Conservation (phyloP, 2,888 invertebrate genomes). For the Phasia obesa region DNA sequence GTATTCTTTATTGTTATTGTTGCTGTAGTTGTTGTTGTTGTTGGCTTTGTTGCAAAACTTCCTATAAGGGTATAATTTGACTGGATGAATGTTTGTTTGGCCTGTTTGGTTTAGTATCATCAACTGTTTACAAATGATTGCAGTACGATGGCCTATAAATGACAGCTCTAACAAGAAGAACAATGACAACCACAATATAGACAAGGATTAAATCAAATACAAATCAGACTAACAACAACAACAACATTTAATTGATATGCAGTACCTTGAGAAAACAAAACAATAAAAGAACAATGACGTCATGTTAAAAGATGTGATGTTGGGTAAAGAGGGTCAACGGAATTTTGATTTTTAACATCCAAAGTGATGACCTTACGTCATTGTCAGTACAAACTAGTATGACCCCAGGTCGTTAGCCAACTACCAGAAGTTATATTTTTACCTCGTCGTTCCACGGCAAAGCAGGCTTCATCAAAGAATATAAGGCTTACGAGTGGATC, state of each 20-base stretch:
- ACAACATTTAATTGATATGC: constrained; percentile 45
- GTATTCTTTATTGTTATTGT: constrained; percentile 17
- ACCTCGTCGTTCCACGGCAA: too few relatives aligned
- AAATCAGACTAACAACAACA: constrained; percentile 61
- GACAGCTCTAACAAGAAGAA: constrained; percentile 54
- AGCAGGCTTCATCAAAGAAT: too few relatives aligned
- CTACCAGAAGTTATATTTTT: too few relatives aligned
- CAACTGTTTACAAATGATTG: constrained; percentile 48
- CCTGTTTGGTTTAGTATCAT: constrained; percentile 39
- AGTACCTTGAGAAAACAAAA: not conserved
- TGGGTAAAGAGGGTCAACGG: too few relatives aligned
- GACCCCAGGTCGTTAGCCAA: too few relatives aligned
- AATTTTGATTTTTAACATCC: too few relatives aligned
- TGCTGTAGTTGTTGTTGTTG: not conserved
- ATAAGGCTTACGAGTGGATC: too few relatives aligned
- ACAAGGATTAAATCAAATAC: constrained; percentile 65
- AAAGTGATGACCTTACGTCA: too few relatives aligned
- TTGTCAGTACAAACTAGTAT: too few relatives aligned
- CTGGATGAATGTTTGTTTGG: constrained; percentile 40
- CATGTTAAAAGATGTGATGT: too few relatives aligned
- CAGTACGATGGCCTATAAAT: constrained; percentile 60
- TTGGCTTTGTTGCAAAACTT: constrained; percentile 28
- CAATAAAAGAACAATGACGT: not conserved
- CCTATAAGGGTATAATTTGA: constrained; percentile 63
- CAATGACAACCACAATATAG: constrained; percentile 29